Evolutionary conservation across 2,888 invertebrate genomes (phyloP).

Genomic region (Lithophane ornitopus): DNA sequence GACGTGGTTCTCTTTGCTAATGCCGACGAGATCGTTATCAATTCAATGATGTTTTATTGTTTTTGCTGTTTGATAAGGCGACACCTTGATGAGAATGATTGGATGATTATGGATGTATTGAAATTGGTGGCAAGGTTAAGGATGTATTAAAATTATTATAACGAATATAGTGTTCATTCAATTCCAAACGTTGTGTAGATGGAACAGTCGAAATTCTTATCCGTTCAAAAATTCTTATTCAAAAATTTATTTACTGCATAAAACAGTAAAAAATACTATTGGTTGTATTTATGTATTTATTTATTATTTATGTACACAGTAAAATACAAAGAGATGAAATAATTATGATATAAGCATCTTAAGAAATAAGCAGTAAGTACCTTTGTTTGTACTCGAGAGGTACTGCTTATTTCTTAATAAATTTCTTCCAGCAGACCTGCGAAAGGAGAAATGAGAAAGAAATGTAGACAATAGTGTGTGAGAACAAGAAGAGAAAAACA

Average conservation of each 20-base stretch:
- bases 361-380: no score
- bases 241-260: neutral
- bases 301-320: no score
- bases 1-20: conserved; percentile 65
- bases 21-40: conserved; percentile 74
- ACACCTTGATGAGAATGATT: conserved; percentile 49
- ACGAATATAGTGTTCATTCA: neutral
- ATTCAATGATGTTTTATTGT: conserved; percentile 74
- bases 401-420: no score
- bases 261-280: no score
- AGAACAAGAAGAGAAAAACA: no score
- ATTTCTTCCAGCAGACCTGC: no score
- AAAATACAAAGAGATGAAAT: no score
- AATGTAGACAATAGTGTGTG: no score
- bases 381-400: no score
- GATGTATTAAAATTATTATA: neutral
- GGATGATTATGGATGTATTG: conserved; percentile 24
- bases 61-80: conserved; percentile 61
- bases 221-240: neutral
- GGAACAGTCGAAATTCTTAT: neutral
- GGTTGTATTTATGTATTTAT: no score
- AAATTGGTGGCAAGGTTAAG: conserved; percentile 37
- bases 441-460: no score
- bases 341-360: no score
- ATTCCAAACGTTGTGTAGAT: neutral